Base-by-base conservation (phyloP, 2,113 vertebrate species). In the Atractosteus spatula region DNA sequence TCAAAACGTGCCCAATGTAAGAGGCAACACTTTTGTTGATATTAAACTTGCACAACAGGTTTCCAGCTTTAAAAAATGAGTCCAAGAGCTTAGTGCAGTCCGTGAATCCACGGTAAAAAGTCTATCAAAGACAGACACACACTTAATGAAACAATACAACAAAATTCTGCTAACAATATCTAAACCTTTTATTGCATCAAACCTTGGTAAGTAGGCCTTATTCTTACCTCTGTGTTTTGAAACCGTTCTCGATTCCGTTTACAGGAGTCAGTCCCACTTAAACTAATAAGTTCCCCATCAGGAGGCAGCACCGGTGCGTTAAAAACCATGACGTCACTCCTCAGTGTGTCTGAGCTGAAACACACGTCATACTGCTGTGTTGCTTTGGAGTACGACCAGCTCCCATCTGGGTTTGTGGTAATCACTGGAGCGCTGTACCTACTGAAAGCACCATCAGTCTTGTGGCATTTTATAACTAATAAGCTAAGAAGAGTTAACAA, bases 401-500 rank as follows among this genome's bases (percentile, higher is more conserved):
- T 64, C 0, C 62, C 62, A 41, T 64, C 62, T 8, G 62, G 62
- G 41, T 64, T 8, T 17, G 62, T 17, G 41, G 62, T 17, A 41
- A 64, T 29, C 17, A 62, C 13, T 14, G 13, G 59, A 6, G 59
- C 4, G 14, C 14, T 29, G 17, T 62, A 62, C 3, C 14, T 6
- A 14, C 17, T 14, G 59, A n/a, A 62, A 62, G 7, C 6, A 13
- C 13, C 59, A 62, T 62, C 59, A 6, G 77, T 73, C 67, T 66
- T 70, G 64, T 71, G 78, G 14, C 83, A 84, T 72, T 80, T 82
- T 7, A 75, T 73, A 68, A 71, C 83, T 56, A 81, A 77, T 54
- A 80, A 69, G 66, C 68, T 69, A 44, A 80, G 45, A 11, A 84
- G 62, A 16, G 72, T 69, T 17, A 82, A 47, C 10, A 82, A 54